Evolutionary conservation across 2,888 invertebrate genomes (phyloP), one percentile per base, ranked within the genome.

Genomic region (Heteropelma amictum): DNA sequence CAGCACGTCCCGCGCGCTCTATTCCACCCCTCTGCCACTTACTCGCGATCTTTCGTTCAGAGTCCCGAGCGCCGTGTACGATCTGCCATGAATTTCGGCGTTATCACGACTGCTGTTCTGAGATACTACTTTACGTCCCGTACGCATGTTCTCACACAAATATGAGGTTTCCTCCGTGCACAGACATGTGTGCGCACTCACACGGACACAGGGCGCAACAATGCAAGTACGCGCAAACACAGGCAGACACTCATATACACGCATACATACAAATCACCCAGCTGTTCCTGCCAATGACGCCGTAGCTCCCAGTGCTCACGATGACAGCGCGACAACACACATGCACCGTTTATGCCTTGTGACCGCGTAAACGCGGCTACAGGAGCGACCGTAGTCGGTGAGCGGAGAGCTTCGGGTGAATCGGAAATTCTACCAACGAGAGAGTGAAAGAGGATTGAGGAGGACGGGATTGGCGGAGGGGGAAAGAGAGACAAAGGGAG

Each of bases 61-160:
- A 61, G 60, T 65, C 54, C 65, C 65, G 61, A 72, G 72, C 53
- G 47, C 53, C 61, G 75, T 65, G 65, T 63, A 49, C 49, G 71
- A 75, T 40, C 72, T 69, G 72, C 21, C 65, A 65, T 61, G 38
- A 53, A 56, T 72, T 77, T 75, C 61, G 72, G 65, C 72, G 67
- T 72, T 65, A 67, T 64, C 75, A 28, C 75, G 63, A 72, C 67
- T 70, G 51, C 53, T 47, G 58, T 58, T 63, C 65, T 47, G 61
- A 42, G 58, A 69, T 40, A 12, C 47, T 35, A 35, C 63, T 63
- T 45, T 21, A 58, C 40, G 71, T 75, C 35, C 61, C 71, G 67
- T 71, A 70, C 67, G 69, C 70, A 70, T 64, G 67, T 56, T 72
- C 58, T 35, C 68, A 58, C 53, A 60, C 64, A 65, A 35, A 33